A percentile compares a stretch with the other conserved stretches of the same genome.
phyloP scores from a whole-genome alignment of 2,113 vertebrate species.

The Fregata magnificens region DNA sequence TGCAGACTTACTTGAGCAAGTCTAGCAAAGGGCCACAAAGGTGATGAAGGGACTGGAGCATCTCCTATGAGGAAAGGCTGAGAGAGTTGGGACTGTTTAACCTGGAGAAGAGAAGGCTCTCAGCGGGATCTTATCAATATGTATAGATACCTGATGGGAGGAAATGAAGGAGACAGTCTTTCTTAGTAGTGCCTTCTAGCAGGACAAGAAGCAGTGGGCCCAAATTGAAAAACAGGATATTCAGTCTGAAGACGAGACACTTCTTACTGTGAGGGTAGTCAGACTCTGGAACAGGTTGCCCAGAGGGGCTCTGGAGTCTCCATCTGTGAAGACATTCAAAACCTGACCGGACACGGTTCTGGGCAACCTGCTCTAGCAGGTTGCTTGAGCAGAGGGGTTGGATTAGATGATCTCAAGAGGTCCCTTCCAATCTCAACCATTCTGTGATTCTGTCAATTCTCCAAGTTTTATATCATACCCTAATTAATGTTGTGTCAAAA shows the following conservation, averaged over 20 bases:
- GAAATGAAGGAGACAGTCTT: background rate
- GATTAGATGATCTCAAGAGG: background rate
- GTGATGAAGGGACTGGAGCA: background rate
- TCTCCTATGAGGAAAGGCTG: background rate
- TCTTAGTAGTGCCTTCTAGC: background rate
- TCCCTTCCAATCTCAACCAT: background rate
- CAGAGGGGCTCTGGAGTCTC: background rate
- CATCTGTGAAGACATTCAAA: background rate
- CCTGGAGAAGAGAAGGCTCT: background rate
- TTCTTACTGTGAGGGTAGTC: background rate
- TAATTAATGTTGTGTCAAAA: background rate
- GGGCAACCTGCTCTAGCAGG: background rate
- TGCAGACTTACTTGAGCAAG: background rate
- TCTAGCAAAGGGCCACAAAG: background rate
- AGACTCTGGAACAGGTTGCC: background rate
- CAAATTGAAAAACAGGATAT: background rate
- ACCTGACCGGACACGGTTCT: background rate
- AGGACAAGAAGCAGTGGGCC: background rate
- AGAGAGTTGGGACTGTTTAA: background rate
- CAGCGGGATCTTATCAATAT: background rate
- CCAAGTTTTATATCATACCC: background rate
- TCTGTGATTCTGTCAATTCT: background rate
- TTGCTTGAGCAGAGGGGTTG: background rate
- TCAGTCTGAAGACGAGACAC: background rate
- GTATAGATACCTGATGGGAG: background rate